phyloP scores from a whole-genome alignment of 2,888 invertebrate species.

The Notodonta dromedarius region DNA sequence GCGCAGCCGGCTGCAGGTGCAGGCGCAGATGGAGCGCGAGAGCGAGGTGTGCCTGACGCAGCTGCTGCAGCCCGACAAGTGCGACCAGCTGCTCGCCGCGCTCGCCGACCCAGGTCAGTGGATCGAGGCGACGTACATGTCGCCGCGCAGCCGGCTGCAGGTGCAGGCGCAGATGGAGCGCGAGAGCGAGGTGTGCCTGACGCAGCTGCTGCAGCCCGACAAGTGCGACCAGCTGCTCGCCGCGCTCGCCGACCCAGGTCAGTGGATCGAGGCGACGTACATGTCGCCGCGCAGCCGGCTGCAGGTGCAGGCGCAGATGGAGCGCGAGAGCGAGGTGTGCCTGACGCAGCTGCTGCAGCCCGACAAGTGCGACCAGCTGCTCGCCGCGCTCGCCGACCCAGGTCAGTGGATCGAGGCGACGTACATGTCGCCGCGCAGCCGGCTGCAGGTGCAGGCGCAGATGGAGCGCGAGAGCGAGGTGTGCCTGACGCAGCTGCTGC shows the following conservation, averaged over 20 bases:
- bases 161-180: slow-evolving; percentile 92
- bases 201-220: slow-evolving; percentile 76
- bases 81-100: slow-evolving; percentile 75
- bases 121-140: slow-evolving; percentile 89
- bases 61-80: slow-evolving; percentile 82
- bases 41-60: slow-evolving; percentile 89
- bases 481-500: slow-evolving; percentile 84
- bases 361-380: slow-evolving; percentile 83
- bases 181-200: slow-evolving; percentile 90
- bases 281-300: slow-evolving; percentile 86
- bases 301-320: slow-evolving; percentile 91
- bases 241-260: slow-evolving; percentile 20
- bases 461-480: slow-evolving; percentile 93
- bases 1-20: slow-evolving; percentile 87
- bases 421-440: slow-evolving; percentile 88
- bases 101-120: slow-evolving; percentile 77
- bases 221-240: slow-evolving; percentile 83
- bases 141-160: slow-evolving; percentile 85
- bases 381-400: slow-evolving; percentile 41
- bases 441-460: slow-evolving; percentile 89
- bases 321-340: slow-evolving; percentile 91
- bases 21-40: slow-evolving; percentile 90
- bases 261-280: slow-evolving; percentile 90
- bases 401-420: slow-evolving; percentile 88
- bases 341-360: slow-evolving; percentile 83